phyloP scores from a whole-genome alignment of 2,888 invertebrate genomes.

The Apodemia zela region DNA sequence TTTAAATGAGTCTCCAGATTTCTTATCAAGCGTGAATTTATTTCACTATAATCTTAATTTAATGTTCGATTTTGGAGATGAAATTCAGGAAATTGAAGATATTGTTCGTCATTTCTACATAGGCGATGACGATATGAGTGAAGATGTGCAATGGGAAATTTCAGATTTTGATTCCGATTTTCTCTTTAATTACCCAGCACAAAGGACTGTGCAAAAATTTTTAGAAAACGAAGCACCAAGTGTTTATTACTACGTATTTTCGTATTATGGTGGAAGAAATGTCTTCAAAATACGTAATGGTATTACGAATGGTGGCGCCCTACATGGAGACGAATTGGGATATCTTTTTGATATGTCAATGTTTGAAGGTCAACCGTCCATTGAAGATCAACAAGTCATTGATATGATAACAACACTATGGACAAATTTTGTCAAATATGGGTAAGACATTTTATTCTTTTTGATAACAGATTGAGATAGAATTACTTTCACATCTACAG shows the following conservation, averaged over 20 bases:
- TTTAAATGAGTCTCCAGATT: neutral
- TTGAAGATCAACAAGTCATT: conserved; percentile 37
- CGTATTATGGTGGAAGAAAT: conserved; percentile 16
- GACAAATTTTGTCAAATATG: conserved; percentile 42
- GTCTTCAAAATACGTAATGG: neutral
- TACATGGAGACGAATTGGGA: conserved; percentile 17
- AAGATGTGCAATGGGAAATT: conserved; percentile 12
- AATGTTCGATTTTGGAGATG: conserved; percentile 2
- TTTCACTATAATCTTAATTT: conserved; percentile 8
- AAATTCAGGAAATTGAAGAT: conserved; percentile 2
- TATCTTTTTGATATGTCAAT: conserved; percentile 17
- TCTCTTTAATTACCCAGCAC: conserved; percentile 14
- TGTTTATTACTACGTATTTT: no score
- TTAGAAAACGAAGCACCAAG: no score
- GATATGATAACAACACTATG: conserved; percentile 41
- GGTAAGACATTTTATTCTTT: conserved; percentile 32
- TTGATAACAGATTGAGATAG: no score
- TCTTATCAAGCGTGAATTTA: neutral
- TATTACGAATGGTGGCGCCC: neutral
- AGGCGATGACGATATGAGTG: conserved; percentile 13
- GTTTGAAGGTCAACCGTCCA: neutral
- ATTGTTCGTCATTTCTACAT: conserved; percentile 15
- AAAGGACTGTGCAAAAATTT: neutral
- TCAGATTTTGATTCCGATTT: conserved; percentile 18
- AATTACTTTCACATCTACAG: no score